Base-by-base conservation (phyloP, 2,888 invertebrate species). In the Caenorhabditis sulstoni region DNA sequence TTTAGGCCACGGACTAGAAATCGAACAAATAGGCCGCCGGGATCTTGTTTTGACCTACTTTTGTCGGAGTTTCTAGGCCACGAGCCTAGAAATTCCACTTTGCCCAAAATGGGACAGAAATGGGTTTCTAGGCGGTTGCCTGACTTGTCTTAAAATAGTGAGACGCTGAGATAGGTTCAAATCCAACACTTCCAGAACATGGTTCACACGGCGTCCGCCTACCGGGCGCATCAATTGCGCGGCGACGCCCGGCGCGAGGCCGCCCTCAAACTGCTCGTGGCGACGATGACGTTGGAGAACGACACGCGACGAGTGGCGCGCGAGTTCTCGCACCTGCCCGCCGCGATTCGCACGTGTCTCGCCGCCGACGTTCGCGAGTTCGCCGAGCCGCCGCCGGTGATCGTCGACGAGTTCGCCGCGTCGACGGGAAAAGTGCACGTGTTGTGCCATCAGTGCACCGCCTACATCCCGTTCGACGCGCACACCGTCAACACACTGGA, bases 161-260 rank as follows among this genome's bases (percentile, higher is more conserved):
- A n/a, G n/a, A n/a, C n/a, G n/a, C n/a, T n/a, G n/a, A n/a, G n/a
- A n/a, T n/a, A n/a, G n/a, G n/a, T n/a, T n/a, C n/a, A n/a, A 12
- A 23, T 76, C 20, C 52, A 64, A 12, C 80, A 71, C 73, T 18
- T 64, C 35, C 22, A 64, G 73, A 57, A 20, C 18, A 22, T 59
- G 50, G 16, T 47, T 16, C 18, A 39, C 16, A 47, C 78, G 12
- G 53, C 59, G 18, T 41, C 53, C 11, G 12, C 55, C 5, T 79
- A 66, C 49, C 14, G 61, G 1, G 29, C 45, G 5, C 57, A 52
- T 11, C 68, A 70, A 11, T 44, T 68, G 0, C 20, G 16, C 1
- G 67, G 64, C 11, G 18, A 35, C 1, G 53, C 50, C 2, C 58
- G 79, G 3, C 62, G 73, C 1, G 37, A 29, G 7, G 53, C 66